Evolutionary conservation across 2,888 invertebrate species (phyloP).

Genomic region (Crematogaster levior): DNA sequence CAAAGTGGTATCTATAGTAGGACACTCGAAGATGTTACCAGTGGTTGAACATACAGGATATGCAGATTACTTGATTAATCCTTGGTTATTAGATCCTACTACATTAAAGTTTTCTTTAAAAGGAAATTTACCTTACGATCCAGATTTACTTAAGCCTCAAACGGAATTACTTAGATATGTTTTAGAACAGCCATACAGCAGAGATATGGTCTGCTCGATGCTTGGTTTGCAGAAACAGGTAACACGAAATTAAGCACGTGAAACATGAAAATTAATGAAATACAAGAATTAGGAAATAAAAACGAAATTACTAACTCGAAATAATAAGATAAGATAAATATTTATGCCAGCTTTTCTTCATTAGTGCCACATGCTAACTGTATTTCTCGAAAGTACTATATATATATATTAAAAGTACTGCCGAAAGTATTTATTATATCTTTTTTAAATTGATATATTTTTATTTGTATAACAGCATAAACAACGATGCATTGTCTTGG

Average conservation of each 20-base stretch:
- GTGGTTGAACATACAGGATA: slow-evolving; percentile 97
- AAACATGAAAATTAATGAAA: neutral
- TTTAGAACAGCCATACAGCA: slow-evolving; percentile 96
- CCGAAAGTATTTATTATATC: neutral
- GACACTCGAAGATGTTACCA: slow-evolving; percentile 96
- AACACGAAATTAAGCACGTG: neutral
- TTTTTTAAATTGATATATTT: neutral
- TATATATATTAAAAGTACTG: neutral
- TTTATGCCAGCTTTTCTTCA: neutral
- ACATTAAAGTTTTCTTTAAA: slow-evolving; percentile 91
- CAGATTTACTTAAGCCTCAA: slow-evolving; percentile 95
- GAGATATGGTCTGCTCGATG: slow-evolving; percentile 98
- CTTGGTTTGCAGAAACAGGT: slow-evolving; percentile 96
- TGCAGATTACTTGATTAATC: slow-evolving; percentile 95
- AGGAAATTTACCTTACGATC: slow-evolving; percentile 94
- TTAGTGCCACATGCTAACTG: neutral
- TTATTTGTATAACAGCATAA: slow-evolving; percentile 87
- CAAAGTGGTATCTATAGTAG: slow-evolving; percentile 98
- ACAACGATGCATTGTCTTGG: slow-evolving; percentile 94
- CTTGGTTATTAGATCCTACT: slow-evolving; percentile 96
- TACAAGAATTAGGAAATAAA: neutral
- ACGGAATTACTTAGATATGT: slow-evolving; percentile 95
- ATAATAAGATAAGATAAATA: slow-evolving; percentile 52
- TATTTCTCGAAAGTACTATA: neutral
- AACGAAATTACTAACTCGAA: slow-evolving; percentile 76